Evolutionary conservation across 2,797 vertebrate genomes (phyloP).

Genomic region (Alectoris magna): DNA sequence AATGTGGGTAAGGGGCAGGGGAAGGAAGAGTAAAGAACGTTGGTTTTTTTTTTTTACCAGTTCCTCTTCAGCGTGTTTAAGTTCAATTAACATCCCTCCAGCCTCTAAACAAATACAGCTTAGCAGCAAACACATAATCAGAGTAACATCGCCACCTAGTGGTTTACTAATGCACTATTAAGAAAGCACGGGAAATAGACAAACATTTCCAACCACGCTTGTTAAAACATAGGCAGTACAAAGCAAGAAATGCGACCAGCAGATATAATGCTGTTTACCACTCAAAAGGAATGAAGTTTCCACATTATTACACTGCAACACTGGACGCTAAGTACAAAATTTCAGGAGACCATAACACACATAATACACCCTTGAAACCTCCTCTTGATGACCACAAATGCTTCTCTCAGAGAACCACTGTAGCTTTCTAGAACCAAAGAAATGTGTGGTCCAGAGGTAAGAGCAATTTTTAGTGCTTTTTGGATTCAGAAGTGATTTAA

Average conservation of each 20-base stretch:
- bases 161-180: neutral
- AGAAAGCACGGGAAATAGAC: neutral
- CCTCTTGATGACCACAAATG: neutral
- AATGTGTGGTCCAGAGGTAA: neutral
- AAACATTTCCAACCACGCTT: neutral
- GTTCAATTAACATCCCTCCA: neutral
- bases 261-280: neutral
- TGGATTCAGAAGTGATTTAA: neutral
- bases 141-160: conserved; percentile 68
- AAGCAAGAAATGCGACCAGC: neutral
- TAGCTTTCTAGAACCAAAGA: neutral
- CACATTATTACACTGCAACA: neutral
- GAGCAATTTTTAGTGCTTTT: neutral
- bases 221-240: neutral
- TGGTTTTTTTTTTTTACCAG: neutral
- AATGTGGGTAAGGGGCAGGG: neutral
- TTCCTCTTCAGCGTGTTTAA: neutral
- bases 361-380: neutral
- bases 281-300: neutral
- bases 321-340: neutral
- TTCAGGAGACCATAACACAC: neutral
- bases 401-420: neutral
- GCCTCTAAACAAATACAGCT: neutral
- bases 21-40: neutral
- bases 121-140: neutral